phyloP scores from a whole-genome alignment of 2,888 invertebrate species.

The Hirtodrosophila confusa region DNA sequence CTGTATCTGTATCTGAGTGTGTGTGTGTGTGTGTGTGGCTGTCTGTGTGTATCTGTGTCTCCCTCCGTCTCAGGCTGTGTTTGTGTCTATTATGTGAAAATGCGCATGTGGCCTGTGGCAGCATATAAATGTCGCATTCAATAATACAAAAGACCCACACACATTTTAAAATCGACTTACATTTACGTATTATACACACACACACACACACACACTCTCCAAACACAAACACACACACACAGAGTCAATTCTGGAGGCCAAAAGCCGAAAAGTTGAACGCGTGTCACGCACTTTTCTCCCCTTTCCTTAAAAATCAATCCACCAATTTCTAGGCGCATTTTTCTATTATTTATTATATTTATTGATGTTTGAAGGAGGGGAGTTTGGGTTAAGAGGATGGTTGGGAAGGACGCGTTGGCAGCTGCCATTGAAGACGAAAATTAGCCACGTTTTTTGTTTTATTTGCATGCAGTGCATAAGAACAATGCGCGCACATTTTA shows the following conservation, averaged over 20 bases:
- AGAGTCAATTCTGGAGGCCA: conserved; percentile 5
- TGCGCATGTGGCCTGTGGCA: conserved; percentile 65
- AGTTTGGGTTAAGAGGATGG: too few relatives aligned
- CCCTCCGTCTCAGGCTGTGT: conserved; percentile 5
- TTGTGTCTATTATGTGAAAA: conserved; percentile 70
- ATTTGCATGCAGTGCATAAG: conserved; percentile 45
- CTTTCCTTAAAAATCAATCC: conserved; percentile 3
- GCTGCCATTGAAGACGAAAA: conserved; percentile 71
- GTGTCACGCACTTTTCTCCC: conserved; percentile 68
- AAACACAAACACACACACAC: conserved; percentile 4
- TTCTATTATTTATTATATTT: conserved; percentile 75
- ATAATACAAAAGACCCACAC: conserved; percentile 57
- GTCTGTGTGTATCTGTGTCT: conserved; percentile 6
- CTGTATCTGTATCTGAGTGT: conserved; percentile 23
- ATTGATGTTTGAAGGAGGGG: conserved; percentile 15
- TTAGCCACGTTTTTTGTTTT: conserved; percentile 66
- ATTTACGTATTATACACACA: conserved; percentile 23
- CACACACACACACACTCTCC: conserved; percentile 4
- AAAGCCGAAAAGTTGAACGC: conserved; percentile 54
- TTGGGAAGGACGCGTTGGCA: conserved; percentile 40
- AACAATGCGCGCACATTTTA: conserved; percentile 30
- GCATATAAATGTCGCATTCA: conserved; percentile 73
- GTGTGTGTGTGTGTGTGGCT: conserved; percentile 8
- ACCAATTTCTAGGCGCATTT: conserved; percentile 73
- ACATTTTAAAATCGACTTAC: conserved; percentile 63